These are phyloP conservation scores for Didymodactylos carnosus DNA, from an alignment of 2,888 invertebrate species.

Conservation along the genomic window DNA sequence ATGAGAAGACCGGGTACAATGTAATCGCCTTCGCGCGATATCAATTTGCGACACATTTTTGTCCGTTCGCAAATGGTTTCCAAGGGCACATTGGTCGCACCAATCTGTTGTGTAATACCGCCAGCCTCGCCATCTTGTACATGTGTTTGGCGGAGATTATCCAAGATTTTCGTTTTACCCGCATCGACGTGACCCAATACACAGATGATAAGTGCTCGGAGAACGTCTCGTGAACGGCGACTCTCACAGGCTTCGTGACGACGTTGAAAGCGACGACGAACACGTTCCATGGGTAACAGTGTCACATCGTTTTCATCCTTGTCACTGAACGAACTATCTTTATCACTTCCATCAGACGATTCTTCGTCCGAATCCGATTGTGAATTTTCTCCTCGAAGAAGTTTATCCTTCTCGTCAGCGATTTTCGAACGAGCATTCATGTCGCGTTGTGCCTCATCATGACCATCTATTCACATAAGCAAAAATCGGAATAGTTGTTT, in stretches of 20 bases:
- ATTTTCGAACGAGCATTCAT: too few relatives aligned
- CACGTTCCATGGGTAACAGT: neutral
- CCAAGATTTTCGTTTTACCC: constrained; percentile 94
- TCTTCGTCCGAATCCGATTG: neutral
- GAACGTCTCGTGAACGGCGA: too few relatives aligned
- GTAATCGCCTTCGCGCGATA: too few relatives aligned
- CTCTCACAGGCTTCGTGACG: constrained; percentile 51
- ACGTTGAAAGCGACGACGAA: neutral
- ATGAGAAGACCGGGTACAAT: constrained; percentile 76
- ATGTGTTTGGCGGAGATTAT: constrained; percentile 48
- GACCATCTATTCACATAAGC: too few relatives aligned
- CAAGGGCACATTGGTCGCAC: constrained; percentile 92
- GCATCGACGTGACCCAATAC: constrained; percentile 98
- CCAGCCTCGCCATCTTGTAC: constrained; percentile 60
- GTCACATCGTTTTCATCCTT: neutral
- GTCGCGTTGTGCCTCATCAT: too few relatives aligned
- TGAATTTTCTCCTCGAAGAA: too few relatives aligned
- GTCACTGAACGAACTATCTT: too few relatives aligned
- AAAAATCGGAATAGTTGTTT: too few relatives aligned
- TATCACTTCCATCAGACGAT: neutral
- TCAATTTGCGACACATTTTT: constrained; percentile 72
- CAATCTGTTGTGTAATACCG: constrained; percentile 98
- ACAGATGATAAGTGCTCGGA: constrained; percentile 88
- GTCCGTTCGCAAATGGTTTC: constrained; percentile 83
- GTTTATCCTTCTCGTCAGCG: too few relatives aligned